A percentile compares a stretch with the other conserved stretches of the same genome.
Conservation (phyloP, 2,113 vertebrate species). For the Uropsilus gracilis region DNA sequence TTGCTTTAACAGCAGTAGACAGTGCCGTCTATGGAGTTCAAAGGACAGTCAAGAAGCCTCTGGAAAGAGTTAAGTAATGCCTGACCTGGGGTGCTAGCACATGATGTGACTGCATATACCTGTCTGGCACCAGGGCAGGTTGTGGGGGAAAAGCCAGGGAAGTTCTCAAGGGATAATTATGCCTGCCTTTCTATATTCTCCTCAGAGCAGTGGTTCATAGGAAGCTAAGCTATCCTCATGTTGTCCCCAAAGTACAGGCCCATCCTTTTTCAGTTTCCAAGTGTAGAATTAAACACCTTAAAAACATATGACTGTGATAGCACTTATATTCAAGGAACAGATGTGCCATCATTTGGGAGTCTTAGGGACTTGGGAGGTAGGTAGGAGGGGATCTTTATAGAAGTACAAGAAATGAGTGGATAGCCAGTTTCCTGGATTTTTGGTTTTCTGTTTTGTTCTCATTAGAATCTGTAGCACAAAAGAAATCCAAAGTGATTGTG, state of each 20-base stretch:
- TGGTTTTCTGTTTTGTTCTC: not conserved
- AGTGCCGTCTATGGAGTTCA: constrained; percentile 87
- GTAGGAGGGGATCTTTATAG: not conserved
- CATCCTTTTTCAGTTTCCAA: not conserved
- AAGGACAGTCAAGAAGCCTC: constrained; percentile 78
- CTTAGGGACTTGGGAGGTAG: not conserved
- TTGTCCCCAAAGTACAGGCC: not conserved
- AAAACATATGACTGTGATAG: not conserved
- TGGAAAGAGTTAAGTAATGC: constrained; percentile 85
- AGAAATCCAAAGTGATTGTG: not conserved
- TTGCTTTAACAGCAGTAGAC: constrained; percentile 92
- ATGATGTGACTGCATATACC: not conserved
- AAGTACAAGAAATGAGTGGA: not conserved
- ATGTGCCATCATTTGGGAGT: not conserved
- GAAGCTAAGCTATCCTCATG: not conserved
- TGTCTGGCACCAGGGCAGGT: not conserved
- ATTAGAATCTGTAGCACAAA: not conserved
- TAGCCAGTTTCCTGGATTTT: not conserved
- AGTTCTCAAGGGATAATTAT: not conserved
- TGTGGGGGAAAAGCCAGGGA: not conserved
- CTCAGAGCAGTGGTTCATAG: not conserved
- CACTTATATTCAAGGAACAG: not conserved
- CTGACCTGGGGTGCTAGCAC: too few species aligned
- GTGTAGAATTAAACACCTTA: not conserved
- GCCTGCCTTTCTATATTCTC: not conserved